A percentile compares a stretch with the other conserved stretches of the same genome.
Conservation (phyloP, 2,888 invertebrate species). For the Dromius quadrimaculatus region DNA sequence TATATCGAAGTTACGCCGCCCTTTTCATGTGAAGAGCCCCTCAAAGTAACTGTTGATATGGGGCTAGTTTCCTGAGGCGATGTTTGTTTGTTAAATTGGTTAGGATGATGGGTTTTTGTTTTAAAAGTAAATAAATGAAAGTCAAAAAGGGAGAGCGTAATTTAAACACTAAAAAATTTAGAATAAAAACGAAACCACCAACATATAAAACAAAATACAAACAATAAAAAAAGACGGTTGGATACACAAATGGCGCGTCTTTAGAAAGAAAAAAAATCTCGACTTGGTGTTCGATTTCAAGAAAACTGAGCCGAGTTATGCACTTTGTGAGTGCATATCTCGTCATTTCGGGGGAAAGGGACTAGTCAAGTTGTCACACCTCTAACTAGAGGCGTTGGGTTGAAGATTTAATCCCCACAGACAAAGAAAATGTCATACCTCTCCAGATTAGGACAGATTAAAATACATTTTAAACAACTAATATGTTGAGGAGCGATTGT, state of each 20-base stretch:
- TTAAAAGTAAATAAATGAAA: too few species aligned
- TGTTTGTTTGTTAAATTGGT: background rate
- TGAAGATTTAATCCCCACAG: slow-evolving; percentile 62
- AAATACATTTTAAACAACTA: slow-evolving; percentile 65
- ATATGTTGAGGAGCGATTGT: slow-evolving; percentile 59
- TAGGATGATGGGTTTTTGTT: background rate
- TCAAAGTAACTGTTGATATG: background rate
- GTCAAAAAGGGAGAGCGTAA: too few species aligned
- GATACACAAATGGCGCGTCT: too few species aligned
- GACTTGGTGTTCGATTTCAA: too few species aligned
- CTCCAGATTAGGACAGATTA: slow-evolving; percentile 66
- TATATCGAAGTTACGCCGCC: slow-evolving; percentile 21
- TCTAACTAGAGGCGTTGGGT: slow-evolving; percentile 62
- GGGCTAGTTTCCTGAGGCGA: background rate
- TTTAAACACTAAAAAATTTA: too few species aligned
- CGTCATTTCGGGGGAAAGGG: slow-evolving; percentile 46
- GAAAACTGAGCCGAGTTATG: too few species aligned
- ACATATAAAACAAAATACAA: too few species aligned
- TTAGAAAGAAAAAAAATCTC: too few species aligned
- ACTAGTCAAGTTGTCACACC: slow-evolving; percentile 57
- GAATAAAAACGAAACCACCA: too few species aligned
- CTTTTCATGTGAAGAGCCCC: too few species aligned
- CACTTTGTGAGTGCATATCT: too few species aligned
- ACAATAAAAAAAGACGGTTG: too few species aligned
- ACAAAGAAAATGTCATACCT: slow-evolving; percentile 65